These are phyloP conservation scores for Brachionus rotundiformis DNA, from an alignment of 1,140 invertebrate species.

Conservation along the genomic window DNA sequence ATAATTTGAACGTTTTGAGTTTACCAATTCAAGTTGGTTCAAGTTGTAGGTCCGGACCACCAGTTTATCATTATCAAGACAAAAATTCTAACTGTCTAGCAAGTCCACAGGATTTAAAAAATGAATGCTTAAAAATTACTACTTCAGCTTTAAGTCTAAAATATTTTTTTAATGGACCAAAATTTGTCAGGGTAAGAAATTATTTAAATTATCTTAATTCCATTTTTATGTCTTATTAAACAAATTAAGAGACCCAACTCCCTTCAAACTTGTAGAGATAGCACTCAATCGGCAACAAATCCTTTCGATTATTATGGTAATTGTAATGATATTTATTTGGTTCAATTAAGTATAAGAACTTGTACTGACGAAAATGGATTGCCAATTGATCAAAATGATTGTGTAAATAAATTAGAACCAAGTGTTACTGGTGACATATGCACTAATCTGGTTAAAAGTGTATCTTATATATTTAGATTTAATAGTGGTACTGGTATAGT, in stretches of 20 bases:
- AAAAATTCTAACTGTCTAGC: conserved; percentile 1
- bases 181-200: background rate
- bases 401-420: background rate
- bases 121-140: background rate
- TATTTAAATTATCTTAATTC: background rate
- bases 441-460: background rate
- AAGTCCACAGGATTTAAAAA: background rate
- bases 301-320: background rate
- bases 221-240: background rate
- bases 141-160: conserved; percentile 2
- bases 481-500: background rate
- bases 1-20: background rate
- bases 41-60: background rate
- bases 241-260: background rate
- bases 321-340: background rate
- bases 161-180: background rate
- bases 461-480: conserved; percentile 31
- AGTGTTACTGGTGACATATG: background rate
- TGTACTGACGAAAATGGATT: background rate
- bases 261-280: background rate
- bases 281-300: background rate
- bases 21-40: conserved; percentile 24
- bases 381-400: background rate
- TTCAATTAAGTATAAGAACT: background rate
- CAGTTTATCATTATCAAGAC: conserved; percentile 24